These are phyloP conservation scores for Diadegma fenestrale DNA, from an alignment of 2,888 invertebrate species.

Conservation along the genomic window DNA sequence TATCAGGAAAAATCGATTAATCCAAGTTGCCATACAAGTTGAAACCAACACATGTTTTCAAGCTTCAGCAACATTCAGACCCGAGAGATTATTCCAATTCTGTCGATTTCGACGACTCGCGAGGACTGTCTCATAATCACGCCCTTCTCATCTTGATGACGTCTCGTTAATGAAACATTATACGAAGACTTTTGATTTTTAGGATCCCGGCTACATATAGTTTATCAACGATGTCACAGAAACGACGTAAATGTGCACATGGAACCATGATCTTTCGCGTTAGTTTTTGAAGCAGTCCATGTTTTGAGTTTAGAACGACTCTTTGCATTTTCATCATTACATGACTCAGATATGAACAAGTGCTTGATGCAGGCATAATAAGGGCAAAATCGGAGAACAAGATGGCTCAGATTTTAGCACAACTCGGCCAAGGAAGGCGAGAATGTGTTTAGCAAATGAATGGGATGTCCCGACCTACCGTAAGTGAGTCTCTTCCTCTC, in stretches of 20 bases:
- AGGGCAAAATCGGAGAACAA: neutral
- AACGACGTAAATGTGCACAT: neutral
- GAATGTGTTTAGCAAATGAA: slow-evolving; percentile 57
- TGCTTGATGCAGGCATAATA: slow-evolving; percentile 21
- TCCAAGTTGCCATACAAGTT: no score
- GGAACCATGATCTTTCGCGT: neutral
- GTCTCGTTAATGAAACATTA: neutral
- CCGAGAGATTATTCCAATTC: neutral
- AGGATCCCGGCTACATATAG: neutral
- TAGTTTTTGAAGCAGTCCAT: neutral
- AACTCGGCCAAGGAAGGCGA: slow-evolving; percentile 37
- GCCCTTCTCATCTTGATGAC: neutral
- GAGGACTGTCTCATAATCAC: neutral
- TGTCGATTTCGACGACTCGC: neutral
- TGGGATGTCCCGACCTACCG: slow-evolving; percentile 68
- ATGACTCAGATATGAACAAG: slow-evolving; percentile 5
- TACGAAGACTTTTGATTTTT: neutral
- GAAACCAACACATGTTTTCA: no score
- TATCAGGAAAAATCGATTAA: no score
- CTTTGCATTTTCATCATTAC: neutral
- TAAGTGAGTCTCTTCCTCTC: slow-evolving; percentile 58
- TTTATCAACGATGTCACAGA: neutral
- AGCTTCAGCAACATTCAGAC: no score
- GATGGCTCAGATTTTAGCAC: slow-evolving; percentile 46
- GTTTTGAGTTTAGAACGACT: neutral